Percentiles rank a stretch among this genome's conserved stretches.
phyloP scores from a whole-genome alignment of 2,113 vertebrate species.

The Pterocles burchelli region DNA sequence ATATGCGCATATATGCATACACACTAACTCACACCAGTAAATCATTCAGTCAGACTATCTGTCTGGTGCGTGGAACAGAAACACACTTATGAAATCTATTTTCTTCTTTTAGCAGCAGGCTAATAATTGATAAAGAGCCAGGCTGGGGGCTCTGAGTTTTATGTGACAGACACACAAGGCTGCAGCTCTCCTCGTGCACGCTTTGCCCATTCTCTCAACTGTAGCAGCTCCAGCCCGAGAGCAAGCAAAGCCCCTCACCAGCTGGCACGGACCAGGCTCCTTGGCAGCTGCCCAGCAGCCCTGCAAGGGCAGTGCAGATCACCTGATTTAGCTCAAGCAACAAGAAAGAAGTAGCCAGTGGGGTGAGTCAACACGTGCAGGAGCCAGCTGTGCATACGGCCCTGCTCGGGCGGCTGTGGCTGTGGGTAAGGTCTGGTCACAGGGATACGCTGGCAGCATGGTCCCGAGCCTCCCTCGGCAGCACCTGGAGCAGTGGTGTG shows the following conservation, averaged over 20 bases:
- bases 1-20: not conserved
- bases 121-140: constrained; percentile 56
- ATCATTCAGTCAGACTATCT: constrained; percentile 56
- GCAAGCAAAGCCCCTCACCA: not conserved
- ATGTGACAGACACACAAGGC: constrained; percentile 20
- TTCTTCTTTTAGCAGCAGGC: constrained; percentile 50
- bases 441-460: not conserved
- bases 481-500: rapidly evolving
- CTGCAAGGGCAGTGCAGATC: not conserved
- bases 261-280: not conserved
- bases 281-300: not conserved
- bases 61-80: constrained; percentile 42
- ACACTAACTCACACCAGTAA: not conserved
- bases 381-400: not conserved
- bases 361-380: not conserved
- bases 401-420: not conserved
- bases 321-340: constrained; percentile 2
- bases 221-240: not conserved
- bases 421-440: not conserved
- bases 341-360: not conserved
- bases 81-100: constrained; percentile 45
- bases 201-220: not conserved
- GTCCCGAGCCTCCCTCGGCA: not conserved
- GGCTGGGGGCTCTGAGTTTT: not conserved
- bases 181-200: not conserved